phyloP scores from a whole-genome alignment of 2,888 invertebrate genomes.

The Leptothorax acervorum region DNA sequence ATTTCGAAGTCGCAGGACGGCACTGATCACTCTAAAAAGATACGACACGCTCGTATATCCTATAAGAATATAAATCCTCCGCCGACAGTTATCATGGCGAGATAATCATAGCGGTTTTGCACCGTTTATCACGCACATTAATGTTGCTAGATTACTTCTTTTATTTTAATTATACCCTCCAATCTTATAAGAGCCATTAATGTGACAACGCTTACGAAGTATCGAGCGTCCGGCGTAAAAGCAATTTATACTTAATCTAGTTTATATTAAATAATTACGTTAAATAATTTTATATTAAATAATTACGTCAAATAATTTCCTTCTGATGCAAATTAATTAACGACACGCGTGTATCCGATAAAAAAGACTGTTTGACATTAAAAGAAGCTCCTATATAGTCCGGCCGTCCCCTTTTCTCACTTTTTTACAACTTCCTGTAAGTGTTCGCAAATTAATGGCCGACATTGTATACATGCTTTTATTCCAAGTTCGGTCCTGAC shows the following conservation, averaged over 20 bases:
- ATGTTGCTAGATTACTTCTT: slow-evolving; percentile 5
- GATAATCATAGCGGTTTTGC: slow-evolving; percentile 7
- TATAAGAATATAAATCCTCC: slow-evolving; percentile 19
- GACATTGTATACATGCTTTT: background rate
- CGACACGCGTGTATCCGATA: background rate
- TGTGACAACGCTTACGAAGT: background rate
- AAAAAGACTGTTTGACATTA: background rate
- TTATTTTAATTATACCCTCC: slow-evolving; percentile 5
- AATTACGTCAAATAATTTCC: background rate
- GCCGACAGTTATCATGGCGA: background rate
- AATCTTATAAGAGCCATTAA: slow-evolving; percentile 4
- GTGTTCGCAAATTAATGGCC: slow-evolving; percentile 15
- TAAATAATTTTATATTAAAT: background rate
- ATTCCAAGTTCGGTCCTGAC: background rate
- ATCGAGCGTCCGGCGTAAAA: background rate
- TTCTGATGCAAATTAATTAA: background rate
- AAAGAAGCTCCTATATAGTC: background rate
- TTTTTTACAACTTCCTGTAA: background rate
- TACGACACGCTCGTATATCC: background rate
- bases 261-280: slow-evolving; percentile 5
- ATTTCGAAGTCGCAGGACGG: background rate
- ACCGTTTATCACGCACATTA: background rate
- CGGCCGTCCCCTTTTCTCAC: background rate
- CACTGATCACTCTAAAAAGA: background rate
- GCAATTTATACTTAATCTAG: background rate